phyloP scores from a whole-genome alignment of 1,140 invertebrate species.

The Ostrea edulis region DNA sequence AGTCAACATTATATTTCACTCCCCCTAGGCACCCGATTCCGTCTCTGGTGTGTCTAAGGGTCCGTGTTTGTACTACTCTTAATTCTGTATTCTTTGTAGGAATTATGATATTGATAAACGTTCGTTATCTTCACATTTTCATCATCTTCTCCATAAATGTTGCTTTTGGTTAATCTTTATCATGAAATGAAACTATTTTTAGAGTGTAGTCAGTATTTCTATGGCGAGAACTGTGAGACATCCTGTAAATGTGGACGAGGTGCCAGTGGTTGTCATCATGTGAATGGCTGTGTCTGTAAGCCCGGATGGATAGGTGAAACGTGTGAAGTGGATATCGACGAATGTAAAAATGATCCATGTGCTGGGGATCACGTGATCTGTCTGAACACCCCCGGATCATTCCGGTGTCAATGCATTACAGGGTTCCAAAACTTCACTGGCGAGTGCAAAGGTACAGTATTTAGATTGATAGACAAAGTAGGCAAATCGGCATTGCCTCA shows the following conservation, averaged over 20 bases:
- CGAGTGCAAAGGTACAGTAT: not conserved
- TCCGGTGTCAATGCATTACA: not conserved
- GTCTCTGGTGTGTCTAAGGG: no score
- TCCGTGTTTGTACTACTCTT: no score
- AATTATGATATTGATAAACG: no score
- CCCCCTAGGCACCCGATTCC: no score
- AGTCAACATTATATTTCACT: no score
- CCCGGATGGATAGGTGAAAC: conserved; percentile 84
- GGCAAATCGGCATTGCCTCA: no score
- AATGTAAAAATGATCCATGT: conserved; percentile 22
- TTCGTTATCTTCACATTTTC: no score
- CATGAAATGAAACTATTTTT: not conserved
- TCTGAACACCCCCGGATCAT: not conserved
- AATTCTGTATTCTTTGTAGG: no score
- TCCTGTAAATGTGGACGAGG: conserved; percentile 34
- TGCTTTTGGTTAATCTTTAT: not conserved
- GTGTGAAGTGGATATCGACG: conserved; percentile 45
- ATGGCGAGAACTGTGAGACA: conserved; percentile 46
- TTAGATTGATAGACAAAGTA: not conserved
- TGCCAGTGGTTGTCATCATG: conserved; percentile 78
- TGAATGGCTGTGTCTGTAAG: conserved; percentile 92
- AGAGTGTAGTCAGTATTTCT: not conserved
- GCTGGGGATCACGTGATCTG: not conserved
- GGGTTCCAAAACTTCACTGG: not conserved
- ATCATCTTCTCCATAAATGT: no score